Evolutionary conservation across 1,140 invertebrate genomes (phyloP).

Genomic region (Musca vetustissima): DNA sequence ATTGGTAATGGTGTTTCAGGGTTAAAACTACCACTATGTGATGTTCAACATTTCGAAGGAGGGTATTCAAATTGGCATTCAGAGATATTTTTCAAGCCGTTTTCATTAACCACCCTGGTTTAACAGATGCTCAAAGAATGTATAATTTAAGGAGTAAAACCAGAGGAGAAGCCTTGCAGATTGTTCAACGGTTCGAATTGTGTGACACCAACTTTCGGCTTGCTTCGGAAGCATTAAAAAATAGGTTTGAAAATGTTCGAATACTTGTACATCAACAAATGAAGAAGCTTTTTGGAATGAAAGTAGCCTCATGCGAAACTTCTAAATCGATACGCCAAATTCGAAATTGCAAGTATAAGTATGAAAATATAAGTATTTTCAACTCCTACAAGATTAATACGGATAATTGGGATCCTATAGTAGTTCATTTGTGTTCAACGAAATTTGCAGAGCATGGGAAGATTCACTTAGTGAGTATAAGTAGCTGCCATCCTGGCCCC

Average conservation of each 20-base stretch:
- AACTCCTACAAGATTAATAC: background rate
- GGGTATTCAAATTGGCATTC: background rate
- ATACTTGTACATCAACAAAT: background rate
- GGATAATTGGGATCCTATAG: background rate
- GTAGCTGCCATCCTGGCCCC: background rate
- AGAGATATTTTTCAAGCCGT: background rate
- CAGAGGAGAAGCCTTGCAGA: background rate
- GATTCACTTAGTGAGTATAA: background rate
- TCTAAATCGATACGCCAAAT: background rate
- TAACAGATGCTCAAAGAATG: background rate
- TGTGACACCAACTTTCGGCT: background rate
- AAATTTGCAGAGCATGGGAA: background rate
- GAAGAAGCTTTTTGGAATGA: background rate
- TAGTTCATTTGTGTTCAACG: background rate
- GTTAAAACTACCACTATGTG: background rate
- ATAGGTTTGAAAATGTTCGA: background rate
- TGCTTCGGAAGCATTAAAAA: background rate
- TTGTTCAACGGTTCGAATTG: background rate
- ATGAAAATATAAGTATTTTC: background rate
- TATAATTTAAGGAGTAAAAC: background rate
- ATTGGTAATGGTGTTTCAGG: background rate
- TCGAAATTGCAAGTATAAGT: background rate
- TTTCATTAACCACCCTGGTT: background rate
- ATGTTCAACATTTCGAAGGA: background rate
- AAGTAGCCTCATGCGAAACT: background rate